Evolutionary conservation across 1,140 invertebrate species (phyloP).

Genomic region (Solenopsis invicta): DNA sequence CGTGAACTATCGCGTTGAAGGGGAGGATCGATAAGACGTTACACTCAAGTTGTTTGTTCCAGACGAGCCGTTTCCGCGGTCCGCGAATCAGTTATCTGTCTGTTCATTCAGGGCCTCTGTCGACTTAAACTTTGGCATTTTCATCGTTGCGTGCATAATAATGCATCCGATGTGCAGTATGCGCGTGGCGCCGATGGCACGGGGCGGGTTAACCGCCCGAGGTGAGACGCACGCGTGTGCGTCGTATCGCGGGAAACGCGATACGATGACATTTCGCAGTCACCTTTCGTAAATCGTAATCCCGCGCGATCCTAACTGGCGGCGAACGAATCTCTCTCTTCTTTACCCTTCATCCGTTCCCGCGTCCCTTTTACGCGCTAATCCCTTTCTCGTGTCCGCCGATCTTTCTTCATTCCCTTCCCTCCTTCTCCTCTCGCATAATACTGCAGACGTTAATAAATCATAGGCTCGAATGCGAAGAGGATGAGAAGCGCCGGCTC

Average conservation of each 20-base stretch:
- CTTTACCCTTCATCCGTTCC: constrained; percentile 62
- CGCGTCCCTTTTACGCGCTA: constrained; percentile 33
- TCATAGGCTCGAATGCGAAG: background rate
- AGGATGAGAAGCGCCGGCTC: background rate
- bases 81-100: background rate
- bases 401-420: background rate
- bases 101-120: background rate
- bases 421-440: background rate
- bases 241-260: constrained; percentile 55
- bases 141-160: constrained; percentile 3
- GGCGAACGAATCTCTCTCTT: constrained; percentile 69
- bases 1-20: background rate
- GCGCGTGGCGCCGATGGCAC: background rate
- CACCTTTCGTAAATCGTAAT: constrained; percentile 78
- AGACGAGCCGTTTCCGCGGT: constrained; percentile 13
- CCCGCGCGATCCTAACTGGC: constrained; percentile 71
- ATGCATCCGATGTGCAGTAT: constrained; percentile 29
- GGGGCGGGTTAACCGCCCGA: constrained; percentile 33
- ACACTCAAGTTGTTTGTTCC: background rate
- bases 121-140: constrained; percentile 67
- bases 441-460: constrained; percentile 31
- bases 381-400: constrained; percentile 12
- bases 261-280: constrained; percentile 72
- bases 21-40: constrained; percentile 17
- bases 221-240: constrained; percentile 23